phyloP scores from a whole-genome alignment of 2,113 vertebrate genomes.

The Pangasianodon gigas region DNA sequence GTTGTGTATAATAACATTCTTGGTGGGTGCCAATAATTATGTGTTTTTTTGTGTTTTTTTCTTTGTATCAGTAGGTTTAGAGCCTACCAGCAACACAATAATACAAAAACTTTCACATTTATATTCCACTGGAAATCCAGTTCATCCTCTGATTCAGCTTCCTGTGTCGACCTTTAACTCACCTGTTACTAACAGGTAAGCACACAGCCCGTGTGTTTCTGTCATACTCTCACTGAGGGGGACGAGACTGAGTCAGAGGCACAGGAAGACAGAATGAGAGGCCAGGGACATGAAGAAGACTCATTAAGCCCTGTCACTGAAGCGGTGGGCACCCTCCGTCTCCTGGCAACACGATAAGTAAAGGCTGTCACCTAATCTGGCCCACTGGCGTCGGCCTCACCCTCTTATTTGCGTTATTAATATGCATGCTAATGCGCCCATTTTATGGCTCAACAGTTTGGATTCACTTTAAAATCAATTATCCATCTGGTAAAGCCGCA shows the following conservation, averaged over 20 bases:
- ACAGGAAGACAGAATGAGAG: slow-evolving; percentile 15
- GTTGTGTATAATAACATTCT: background rate
- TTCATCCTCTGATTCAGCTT: background rate
- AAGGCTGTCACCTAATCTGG: slow-evolving; percentile 60
- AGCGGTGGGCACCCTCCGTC: slow-evolving; percentile 35
- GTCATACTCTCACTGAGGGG: background rate
- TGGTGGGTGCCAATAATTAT: background rate
- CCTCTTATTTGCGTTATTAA: slow-evolving; percentile 63
- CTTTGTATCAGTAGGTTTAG: background rate
- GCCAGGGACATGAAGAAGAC: slow-evolving; percentile 30
- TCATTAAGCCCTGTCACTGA: slow-evolving; percentile 40
- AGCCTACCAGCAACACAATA: background rate
- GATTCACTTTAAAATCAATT: slow-evolving; percentile 70
- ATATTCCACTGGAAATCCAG: background rate
- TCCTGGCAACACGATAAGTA: slow-evolving; percentile 57
- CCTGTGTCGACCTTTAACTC: background rate
- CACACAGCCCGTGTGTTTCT: background rate
- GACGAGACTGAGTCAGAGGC: slow-evolving; percentile 11
- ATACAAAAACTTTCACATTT: background rate
- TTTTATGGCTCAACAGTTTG: slow-evolving; percentile 69
- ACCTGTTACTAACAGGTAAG: slow-evolving; percentile 15
- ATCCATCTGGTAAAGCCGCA: slow-evolving; percentile 65
- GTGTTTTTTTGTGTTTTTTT: background rate
- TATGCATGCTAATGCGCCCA: slow-evolving; percentile 68
- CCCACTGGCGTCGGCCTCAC: slow-evolving; percentile 46